phyloP scores from a whole-genome alignment of 2,888 invertebrate species.

The Branchellion lobata region DNA sequence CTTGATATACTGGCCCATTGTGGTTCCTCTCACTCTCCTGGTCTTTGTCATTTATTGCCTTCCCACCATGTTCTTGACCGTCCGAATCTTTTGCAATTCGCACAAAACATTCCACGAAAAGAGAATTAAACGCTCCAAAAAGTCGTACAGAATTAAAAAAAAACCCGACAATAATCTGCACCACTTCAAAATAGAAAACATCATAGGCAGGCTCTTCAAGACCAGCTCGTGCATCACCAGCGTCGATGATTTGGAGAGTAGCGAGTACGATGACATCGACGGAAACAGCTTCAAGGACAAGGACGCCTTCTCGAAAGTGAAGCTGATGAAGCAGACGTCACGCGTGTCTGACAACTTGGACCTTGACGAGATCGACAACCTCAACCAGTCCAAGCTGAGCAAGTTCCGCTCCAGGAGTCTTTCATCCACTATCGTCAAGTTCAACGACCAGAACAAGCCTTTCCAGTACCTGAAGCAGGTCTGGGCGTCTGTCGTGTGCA shows the following conservation, averaged over 20 bases:
- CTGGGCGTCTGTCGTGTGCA: constrained; percentile 45
- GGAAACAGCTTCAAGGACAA: constrained; percentile 7
- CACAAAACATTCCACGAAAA: constrained; percentile 42
- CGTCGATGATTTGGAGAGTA: neutral
- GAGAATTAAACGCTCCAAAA: constrained; percentile 24
- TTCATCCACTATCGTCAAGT: constrained; percentile 43
- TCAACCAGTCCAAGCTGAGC: constrained; percentile 35
- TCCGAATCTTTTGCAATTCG: constrained; percentile 57
- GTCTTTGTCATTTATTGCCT: constrained; percentile 57
- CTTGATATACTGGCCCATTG: constrained; percentile 55
- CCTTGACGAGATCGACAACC: constrained; percentile 46
- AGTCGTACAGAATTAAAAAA: constrained; percentile 42
- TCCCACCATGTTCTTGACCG: constrained; percentile 57
- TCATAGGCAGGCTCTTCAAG: neutral
- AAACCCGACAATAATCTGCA: constrained; percentile 44
- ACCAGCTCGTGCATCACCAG: neutral
- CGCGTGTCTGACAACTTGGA: constrained; percentile 39
- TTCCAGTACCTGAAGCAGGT: constrained; percentile 41
- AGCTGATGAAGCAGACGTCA: constrained; percentile 29
- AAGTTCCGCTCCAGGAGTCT: constrained; percentile 33
- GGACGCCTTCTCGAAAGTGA: constrained; percentile 3
- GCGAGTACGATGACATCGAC: neutral
- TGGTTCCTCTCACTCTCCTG: constrained; percentile 54
- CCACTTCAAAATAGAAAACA: constrained; percentile 39
- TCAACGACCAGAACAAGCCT: constrained; percentile 20